These are phyloP conservation scores for Sepioteuthis lessoniana DNA, from an alignment of 2,888 invertebrate species.

Conservation along the genomic window DNA sequence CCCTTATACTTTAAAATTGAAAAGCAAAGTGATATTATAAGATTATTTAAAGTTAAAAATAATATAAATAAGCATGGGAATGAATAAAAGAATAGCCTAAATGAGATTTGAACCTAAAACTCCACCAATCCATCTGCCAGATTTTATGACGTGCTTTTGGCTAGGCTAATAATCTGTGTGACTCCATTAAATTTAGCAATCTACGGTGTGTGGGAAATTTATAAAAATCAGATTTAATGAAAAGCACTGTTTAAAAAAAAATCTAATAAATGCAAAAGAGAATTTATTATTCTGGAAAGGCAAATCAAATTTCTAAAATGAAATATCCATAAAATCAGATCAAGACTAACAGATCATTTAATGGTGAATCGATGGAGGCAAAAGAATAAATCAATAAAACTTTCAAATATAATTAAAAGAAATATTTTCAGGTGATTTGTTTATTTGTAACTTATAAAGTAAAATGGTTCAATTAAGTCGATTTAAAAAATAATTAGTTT, in stretches of 20 bases:
- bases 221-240: not conserved
- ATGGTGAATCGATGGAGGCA: not conserved
- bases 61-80: no score
- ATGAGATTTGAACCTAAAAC: not conserved
- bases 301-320: constrained; percentile 33
- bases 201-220: not conserved
- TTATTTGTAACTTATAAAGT: no score
- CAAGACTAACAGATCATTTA: not conserved
- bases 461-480: no score
- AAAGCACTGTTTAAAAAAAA: not conserved
- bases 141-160: not conserved
- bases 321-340: not conserved
- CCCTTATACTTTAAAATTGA: no score
- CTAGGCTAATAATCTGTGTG: not conserved
- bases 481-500: no score
- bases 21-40: no score
- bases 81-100: no score
- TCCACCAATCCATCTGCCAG: not conserved
- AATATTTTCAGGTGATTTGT: no score
- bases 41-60: no score
- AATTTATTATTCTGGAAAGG: not conserved
- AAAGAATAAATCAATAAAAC: not conserved
- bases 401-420: not conserved
- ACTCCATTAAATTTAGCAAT: not conserved
- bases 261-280: not conserved